phyloP scores from a whole-genome alignment of 2,888 invertebrate genomes.

The Pilophorus perplexus region DNA sequence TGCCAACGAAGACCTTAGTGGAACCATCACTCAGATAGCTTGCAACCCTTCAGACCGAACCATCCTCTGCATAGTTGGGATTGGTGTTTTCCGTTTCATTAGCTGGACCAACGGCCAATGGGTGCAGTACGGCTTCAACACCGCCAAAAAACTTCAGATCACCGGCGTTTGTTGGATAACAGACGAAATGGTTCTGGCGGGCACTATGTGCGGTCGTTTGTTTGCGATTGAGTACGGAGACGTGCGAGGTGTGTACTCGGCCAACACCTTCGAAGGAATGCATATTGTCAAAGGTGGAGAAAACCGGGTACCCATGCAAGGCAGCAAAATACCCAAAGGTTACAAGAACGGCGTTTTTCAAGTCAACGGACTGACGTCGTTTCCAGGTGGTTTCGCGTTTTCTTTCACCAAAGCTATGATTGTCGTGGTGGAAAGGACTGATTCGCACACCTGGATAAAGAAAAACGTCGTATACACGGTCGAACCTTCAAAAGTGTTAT shows the following conservation, averaged over 20 bases:
- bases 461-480: constrained; percentile 34
- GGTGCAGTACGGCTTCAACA: constrained; percentile 80
- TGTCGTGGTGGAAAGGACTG: constrained; percentile 77
- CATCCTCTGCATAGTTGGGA: constrained; percentile 66
- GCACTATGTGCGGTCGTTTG: constrained; percentile 72
- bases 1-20: constrained; percentile 54
- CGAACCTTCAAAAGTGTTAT: background rate
- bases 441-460: constrained; percentile 50
- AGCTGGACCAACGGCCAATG: constrained; percentile 69
- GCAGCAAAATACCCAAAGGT: constrained; percentile 36
- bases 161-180: constrained; percentile 78
- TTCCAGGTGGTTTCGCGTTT: constrained; percentile 66
- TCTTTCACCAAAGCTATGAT: constrained; percentile 71
- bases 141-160: constrained; percentile 71
- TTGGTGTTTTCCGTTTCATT: constrained; percentile 69
- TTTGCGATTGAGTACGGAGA: constrained; percentile 84
- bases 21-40: constrained; percentile 58
- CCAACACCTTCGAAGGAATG: constrained; percentile 60
- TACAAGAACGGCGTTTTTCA: constrained; percentile 37
- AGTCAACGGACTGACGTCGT: constrained; percentile 46
- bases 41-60: constrained; percentile 76
- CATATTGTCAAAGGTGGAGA: constrained; percentile 57
- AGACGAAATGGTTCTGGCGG: constrained; percentile 71
- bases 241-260: constrained; percentile 65
- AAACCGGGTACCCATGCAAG: constrained; percentile 20